phyloP scores from a whole-genome alignment of 2,113 vertebrate species.

The Talpa occidentalis region DNA sequence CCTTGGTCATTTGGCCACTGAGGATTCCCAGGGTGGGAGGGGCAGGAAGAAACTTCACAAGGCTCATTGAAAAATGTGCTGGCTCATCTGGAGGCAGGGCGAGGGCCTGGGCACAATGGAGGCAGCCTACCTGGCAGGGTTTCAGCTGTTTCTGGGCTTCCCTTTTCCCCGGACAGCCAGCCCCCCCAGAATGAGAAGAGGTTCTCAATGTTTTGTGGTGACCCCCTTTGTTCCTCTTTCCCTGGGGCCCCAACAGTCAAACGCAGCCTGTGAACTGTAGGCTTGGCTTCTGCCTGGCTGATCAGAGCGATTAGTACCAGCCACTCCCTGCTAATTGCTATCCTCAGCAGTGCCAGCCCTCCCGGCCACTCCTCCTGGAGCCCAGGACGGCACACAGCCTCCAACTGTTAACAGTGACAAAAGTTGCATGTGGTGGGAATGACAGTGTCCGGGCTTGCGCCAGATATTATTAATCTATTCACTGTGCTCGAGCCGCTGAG shows the following conservation, averaged over 20 bases:
- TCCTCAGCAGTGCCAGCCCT: slow-evolving; percentile 41
- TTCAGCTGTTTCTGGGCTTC: background rate
- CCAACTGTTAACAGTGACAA: background rate
- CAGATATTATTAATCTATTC: background rate
- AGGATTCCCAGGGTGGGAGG: background rate
- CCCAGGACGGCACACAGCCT: background rate
- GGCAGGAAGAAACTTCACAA: background rate
- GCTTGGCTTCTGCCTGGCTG: slow-evolving; percentile 32
- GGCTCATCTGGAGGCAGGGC: background rate
- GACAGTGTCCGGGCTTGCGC: background rate
- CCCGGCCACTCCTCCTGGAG: background rate
- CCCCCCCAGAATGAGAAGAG: background rate
- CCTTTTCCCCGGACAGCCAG: background rate
- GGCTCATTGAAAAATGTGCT: background rate
- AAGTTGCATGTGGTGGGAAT: background rate
- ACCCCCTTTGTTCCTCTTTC: background rate
- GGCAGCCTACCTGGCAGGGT: background rate
- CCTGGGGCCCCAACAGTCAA: background rate
- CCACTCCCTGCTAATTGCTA: slow-evolving; percentile 47
- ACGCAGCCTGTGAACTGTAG: background rate
- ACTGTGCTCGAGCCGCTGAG: background rate
- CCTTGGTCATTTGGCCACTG: background rate
- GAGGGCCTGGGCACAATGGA: background rate
- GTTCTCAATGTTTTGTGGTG: background rate
- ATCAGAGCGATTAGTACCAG: background rate